Conservation (phyloP, 2,113 vertebrate species). For the Bagarius yarrelli region DNA sequence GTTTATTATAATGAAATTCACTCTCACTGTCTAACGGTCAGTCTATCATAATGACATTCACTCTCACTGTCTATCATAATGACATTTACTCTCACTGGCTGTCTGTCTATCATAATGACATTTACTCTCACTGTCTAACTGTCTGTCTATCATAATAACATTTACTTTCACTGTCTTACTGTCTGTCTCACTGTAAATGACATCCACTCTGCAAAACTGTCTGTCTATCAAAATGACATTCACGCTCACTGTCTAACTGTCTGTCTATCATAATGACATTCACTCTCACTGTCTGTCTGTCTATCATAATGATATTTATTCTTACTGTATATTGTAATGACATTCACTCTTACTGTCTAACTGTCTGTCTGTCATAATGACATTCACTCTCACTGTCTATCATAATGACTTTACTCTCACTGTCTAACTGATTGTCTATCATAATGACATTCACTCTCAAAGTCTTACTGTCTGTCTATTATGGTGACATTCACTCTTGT, state of each 20-base stretch:
- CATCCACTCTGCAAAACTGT: background rate
- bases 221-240: background rate
- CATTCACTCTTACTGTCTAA: background rate
- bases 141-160: background rate
- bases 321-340: background rate
- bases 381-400: background rate
- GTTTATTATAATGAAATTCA: background rate
- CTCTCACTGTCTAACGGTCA: too few relatives aligned
- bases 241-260: background rate
- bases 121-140: background rate
- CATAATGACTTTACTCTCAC: background rate
- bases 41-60: background rate
- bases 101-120: background rate
- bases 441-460: background rate
- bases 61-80: background rate
- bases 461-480: background rate
- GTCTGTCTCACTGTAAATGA: background rate
- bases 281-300: background rate
- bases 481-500: background rate
- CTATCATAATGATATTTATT: too few relatives aligned
- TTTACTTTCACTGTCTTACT: background rate
- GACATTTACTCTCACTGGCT: background rate
- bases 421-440: background rate
- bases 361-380: background rate
- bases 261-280: background rate